phyloP scores from a whole-genome alignment of 2,113 vertebrate genomes.

The Scatophagus argus region DNA sequence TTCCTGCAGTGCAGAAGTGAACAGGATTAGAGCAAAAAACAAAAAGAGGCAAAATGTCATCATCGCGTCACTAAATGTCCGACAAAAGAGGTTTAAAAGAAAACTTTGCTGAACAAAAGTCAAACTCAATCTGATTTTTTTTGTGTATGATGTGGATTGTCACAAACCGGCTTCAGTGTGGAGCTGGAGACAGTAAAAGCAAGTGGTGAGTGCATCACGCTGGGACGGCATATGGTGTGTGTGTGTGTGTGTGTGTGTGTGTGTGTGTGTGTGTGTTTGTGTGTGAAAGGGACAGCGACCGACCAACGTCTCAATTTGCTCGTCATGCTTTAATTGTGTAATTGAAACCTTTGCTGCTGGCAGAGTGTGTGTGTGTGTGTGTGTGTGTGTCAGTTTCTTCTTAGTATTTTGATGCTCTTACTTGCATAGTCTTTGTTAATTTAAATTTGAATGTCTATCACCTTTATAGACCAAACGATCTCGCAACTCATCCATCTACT shows the following conservation, averaged over 20 bases:
- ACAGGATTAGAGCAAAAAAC: no score
- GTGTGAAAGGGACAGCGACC: slow-evolving; percentile 31
- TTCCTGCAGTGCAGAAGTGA: no score
- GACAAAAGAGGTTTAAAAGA: not conserved
- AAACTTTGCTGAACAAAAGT: not conserved
- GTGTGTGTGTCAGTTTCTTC: no score
- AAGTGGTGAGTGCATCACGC: slow-evolving; percentile 34
- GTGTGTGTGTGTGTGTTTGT: slow-evolving; percentile 22
- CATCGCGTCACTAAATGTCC: not conserved
- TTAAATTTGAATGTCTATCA: no score
- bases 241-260: slow-evolving; percentile 8
- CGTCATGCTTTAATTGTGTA: slow-evolving; percentile 73
- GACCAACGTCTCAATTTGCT: slow-evolving; percentile 67
- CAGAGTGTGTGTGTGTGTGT: slow-evolving; percentile 13
- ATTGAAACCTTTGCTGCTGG: slow-evolving; percentile 56
- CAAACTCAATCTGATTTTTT: not conserved
- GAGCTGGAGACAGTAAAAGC: slow-evolving; percentile 51
- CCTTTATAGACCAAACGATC: no score
- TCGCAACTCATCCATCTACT: no score
- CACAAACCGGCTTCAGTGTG: slow-evolving; percentile 23
- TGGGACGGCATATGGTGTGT: slow-evolving; percentile 54
- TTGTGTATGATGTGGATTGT: slow-evolving; percentile 17
- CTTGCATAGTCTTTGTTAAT: no score
- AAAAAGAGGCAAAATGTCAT: no score
- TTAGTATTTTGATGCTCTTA: no score